Evolutionary conservation across 2,797 vertebrate genomes (phyloP).

Genomic region (Anolis apletophallus): DNA sequence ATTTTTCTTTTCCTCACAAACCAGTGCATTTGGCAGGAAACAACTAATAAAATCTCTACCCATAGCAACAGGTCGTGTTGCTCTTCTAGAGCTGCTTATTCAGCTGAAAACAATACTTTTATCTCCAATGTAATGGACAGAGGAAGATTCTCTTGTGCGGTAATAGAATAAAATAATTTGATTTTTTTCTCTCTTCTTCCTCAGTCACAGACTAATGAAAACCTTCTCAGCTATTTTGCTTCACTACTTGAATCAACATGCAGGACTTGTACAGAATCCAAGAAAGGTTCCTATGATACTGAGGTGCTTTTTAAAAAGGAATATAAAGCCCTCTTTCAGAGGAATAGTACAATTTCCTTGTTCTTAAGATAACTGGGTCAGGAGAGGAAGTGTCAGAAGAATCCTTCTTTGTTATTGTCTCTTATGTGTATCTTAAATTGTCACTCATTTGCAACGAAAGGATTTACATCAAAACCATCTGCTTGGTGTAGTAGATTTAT

Average conservation of each 20-base stretch:
- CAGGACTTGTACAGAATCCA: constrained; percentile 44
- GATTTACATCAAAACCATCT: not conserved
- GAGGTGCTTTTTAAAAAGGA: too few relatives aligned
- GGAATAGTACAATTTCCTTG: not conserved
- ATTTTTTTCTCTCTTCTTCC: constrained; percentile 37
- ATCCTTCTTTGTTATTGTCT: not conserved
- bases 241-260: constrained; percentile 42
- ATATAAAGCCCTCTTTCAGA: not conserved
- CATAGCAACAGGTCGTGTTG: constrained; percentile 61
- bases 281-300: constrained; percentile 24
- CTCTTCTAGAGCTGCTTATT: constrained; percentile 50
- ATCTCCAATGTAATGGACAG: constrained; percentile 66
- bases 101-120: constrained; percentile 66
- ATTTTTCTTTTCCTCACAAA: constrained; percentile 38
- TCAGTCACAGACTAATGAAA: constrained; percentile 62
- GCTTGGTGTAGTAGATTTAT: not conserved
- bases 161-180: constrained; percentile 64
- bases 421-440: not conserved
- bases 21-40: not conserved
- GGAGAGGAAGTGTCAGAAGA: not conserved
- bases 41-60: constrained; percentile 56
- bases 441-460: not conserved
- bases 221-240: constrained; percentile 53
- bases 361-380: not conserved
- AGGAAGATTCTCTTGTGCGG: constrained; percentile 65